Evolutionary conservation across 2,797 vertebrate genomes (phyloP).

Genomic region (Sebastes kiyomatsui): DNA sequence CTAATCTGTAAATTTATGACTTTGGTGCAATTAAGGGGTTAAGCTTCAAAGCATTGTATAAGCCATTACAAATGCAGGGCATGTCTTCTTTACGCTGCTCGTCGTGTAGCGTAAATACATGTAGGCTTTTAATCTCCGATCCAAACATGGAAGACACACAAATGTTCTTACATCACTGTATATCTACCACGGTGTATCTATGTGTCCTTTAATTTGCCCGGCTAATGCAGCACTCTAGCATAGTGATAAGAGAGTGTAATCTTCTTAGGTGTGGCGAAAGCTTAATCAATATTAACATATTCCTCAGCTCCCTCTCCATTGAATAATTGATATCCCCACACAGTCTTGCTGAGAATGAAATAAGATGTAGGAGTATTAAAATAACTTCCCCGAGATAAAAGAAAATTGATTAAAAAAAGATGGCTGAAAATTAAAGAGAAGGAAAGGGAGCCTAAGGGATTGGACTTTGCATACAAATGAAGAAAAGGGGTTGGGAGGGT

Average conservation of each 20-base stretch:
- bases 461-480: conserved; percentile 84
- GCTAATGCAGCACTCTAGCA: conserved; percentile 78
- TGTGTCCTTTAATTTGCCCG: conserved; percentile 75
- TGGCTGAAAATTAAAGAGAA: conserved; percentile 84
- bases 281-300: conserved; percentile 88
- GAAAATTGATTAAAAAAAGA: conserved; percentile 87
- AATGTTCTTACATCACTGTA: conserved; percentile 62
- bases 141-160: conserved; percentile 67
- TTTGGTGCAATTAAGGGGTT: conserved; percentile 56
- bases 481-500: conserved; percentile 62
- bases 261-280: conserved; percentile 82
- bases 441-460: conserved; percentile 80
- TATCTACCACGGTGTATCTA: conserved; percentile 69
- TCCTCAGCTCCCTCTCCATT: conserved; percentile 81
- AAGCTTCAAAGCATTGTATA: conserved; percentile 58
- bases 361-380: conserved; percentile 87
- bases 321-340: conserved; percentile 87
- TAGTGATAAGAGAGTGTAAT: conserved; percentile 84
- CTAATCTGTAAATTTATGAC: conserved; percentile 46
- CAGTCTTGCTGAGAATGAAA: conserved; percentile 84
- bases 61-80: conserved; percentile 51
- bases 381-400: conserved; percentile 86
- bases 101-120: conserved; percentile 52
- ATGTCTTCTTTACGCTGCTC: conserved; percentile 36
- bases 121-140: conserved; percentile 68